Evolutionary conservation across 2,888 invertebrate genomes (phyloP).

Genomic region (Meiosimyza platycephala): DNA sequence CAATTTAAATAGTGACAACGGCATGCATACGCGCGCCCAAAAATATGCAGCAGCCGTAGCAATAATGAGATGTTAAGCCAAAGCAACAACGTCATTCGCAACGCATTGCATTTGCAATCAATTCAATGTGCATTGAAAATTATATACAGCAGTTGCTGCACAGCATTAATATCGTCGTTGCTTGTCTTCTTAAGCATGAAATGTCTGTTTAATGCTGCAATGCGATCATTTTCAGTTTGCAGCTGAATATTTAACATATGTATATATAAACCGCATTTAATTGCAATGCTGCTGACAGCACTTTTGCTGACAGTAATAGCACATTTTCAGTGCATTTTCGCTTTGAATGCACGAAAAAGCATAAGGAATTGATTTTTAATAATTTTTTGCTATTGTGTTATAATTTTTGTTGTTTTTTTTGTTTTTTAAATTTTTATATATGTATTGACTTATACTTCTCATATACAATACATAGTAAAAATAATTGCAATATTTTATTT

Average conservation of each 20-base stretch:
- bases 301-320: neutral
- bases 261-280: neutral
- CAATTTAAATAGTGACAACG: neutral
- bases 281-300: neutral
- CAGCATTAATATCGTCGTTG: neutral
- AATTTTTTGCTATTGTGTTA: too few relatives aligned
- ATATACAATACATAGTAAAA: too few relatives aligned
- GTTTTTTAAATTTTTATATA: too few relatives aligned
- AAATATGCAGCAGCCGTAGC: slow-evolving; percentile 3
- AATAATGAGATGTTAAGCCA: too few relatives aligned
- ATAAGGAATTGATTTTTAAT: too few relatives aligned
- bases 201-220: slow-evolving; percentile 5
- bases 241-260: neutral
- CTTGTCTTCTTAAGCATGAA: slow-evolving; percentile 8
- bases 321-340: neutral
- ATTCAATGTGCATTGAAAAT: neutral
- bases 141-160: neutral
- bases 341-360: neutral
- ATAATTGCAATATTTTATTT: too few relatives aligned
- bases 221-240: neutral
- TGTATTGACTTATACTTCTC: too few relatives aligned
- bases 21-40: neutral
- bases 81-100: neutral
- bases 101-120: slow-evolving; percentile 10
- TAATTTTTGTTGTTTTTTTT: too few relatives aligned